phyloP scores from a whole-genome alignment of 2,888 invertebrate genomes.

The Gastrophysa polygoni region DNA sequence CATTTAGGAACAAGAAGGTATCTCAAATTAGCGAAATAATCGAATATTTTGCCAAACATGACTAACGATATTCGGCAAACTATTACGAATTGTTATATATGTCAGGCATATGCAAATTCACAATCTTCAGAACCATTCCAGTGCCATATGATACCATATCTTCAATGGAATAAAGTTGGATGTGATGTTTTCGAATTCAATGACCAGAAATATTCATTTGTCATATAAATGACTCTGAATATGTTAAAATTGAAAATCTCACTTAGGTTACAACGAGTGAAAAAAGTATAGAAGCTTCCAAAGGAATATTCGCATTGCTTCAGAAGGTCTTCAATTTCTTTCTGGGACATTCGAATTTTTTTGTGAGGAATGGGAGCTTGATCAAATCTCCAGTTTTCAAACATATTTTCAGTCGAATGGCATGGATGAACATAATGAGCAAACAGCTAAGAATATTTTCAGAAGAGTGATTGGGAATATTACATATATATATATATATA shows the following conservation, averaged over 20 bases:
- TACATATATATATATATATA: not conserved
- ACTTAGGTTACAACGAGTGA: conserved; percentile 9
- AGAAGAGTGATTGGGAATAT: not conserved
- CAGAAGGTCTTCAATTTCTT: conserved; percentile 20
- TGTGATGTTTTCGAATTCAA: conserved; percentile 17
- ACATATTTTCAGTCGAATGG: conserved; percentile 29
- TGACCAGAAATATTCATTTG: conserved; percentile 16
- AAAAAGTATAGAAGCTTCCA: conserved; percentile 12
- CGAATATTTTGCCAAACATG: conserved; percentile 42
- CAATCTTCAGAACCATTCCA: conserved; percentile 24
- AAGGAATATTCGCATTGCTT: conserved; percentile 25
- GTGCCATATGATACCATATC: conserved; percentile 15
- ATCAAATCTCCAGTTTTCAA: conserved; percentile 27
- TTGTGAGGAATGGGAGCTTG: conserved; percentile 33
- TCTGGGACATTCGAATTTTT: conserved; percentile 27
- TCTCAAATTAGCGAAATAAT: conserved; percentile 29
- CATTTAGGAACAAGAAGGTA: conserved; percentile 39
- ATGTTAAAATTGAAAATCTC: conserved; percentile 21
- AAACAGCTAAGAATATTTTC: not conserved
- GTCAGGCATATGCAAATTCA: conserved; percentile 10
- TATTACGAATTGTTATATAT: conserved; percentile 16
- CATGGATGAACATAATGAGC: conserved; percentile 17
- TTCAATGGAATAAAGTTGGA: conserved; percentile 27
- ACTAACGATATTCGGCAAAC: conserved; percentile 17
- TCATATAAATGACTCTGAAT: conserved; percentile 30